Evolutionary conservation across 2,113 vertebrate genomes (phyloP).

Genomic region (Oxygymnocypris stewartii): DNA sequence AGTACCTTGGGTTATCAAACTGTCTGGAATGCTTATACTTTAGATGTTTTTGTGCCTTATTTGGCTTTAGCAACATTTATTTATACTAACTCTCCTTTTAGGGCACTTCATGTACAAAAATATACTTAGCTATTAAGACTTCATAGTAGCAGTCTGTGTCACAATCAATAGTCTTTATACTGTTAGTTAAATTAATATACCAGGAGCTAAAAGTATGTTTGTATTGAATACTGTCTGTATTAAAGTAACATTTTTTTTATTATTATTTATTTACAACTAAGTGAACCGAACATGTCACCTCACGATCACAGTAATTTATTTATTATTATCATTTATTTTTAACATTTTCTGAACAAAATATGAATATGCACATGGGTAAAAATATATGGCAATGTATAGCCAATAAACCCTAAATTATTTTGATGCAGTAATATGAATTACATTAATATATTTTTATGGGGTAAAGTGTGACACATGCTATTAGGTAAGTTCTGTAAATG

Average conservation of each 20-base stretch:
- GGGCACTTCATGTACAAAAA: not conserved
- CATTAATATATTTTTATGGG: not conserved
- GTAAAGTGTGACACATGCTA: not conserved
- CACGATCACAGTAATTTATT: too few relatives aligned
- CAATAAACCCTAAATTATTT: too few relatives aligned
- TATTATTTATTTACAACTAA: too few relatives aligned
- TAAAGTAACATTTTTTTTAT: not conserved
- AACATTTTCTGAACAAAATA: not conserved
- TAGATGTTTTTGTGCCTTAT: not conserved
- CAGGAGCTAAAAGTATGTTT: not conserved
- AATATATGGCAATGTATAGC: not conserved
- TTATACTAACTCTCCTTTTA: not conserved
- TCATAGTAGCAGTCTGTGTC: not conserved
- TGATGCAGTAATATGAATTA: not conserved
- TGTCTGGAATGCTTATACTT: slow-evolving; percentile 28
- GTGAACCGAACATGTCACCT: too few relatives aligned
- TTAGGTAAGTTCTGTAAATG: not conserved
- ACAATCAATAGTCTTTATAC: not conserved
- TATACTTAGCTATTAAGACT: not conserved
- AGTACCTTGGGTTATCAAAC: slow-evolving; percentile 31
- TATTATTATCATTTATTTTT: too few relatives aligned
- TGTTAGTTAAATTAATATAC: not conserved
- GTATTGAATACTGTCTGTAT: not conserved
- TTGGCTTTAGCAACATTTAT: slow-evolving; percentile 7
- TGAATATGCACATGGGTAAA: not conserved